These are phyloP conservation scores for Puffinus mauretanicus DNA, from an alignment of 2,113 vertebrate genomes.

Conservation along the genomic window DNA sequence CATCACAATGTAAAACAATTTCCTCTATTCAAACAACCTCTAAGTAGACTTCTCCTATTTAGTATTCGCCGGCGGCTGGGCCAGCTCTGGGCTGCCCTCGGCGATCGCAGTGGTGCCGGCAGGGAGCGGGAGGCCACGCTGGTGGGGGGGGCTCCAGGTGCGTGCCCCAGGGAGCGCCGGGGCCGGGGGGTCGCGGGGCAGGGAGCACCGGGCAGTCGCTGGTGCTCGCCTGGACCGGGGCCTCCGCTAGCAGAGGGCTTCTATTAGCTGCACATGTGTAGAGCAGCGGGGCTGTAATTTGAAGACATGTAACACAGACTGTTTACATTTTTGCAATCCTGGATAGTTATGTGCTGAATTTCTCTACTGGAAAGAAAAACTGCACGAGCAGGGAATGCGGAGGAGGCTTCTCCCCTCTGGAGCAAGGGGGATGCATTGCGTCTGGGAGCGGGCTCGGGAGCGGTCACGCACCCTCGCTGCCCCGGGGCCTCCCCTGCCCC, in stretches of 20 bases:
- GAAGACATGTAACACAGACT: slow-evolving; percentile 52
- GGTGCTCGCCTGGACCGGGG: rapidly evolving
- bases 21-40: slow-evolving; percentile 58
- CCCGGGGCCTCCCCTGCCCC: background rate
- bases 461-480: rapidly evolving
- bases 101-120: rapidly evolving
- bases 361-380: slow-evolving; percentile 61
- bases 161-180: rapidly evolving
- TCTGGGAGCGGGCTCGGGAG: background rate
- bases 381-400: slow-evolving; percentile 34
- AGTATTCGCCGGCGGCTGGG: background rate
- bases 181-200: background rate
- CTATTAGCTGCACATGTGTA: slow-evolving; percentile 41
- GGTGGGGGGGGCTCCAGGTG: rapidly evolving
- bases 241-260: background rate
- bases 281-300: slow-evolving; percentile 55
- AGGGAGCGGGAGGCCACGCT: rapidly evolving
- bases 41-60: slow-evolving; percentile 28
- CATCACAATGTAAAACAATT: slow-evolving; percentile 66
- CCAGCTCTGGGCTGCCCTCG: background rate
- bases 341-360: slow-evolving; percentile 38
- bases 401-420: background rate
- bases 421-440: background rate
- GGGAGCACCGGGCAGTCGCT: background rate
- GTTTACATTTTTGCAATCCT: slow-evolving; percentile 61